Base-by-base conservation (phyloP, 2,888 invertebrate species). In the Anagyrus pseudococci region DNA sequence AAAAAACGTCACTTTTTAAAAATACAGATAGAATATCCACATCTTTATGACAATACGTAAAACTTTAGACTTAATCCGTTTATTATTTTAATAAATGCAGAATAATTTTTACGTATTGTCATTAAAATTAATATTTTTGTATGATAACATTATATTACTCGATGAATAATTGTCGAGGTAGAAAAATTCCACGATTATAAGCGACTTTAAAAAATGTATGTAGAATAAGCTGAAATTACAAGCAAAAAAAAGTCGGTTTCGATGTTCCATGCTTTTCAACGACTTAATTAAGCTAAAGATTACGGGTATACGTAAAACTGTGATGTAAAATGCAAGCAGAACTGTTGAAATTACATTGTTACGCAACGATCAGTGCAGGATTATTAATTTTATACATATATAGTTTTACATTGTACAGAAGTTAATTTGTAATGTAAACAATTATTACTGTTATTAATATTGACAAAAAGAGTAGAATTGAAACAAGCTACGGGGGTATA, bases 281-380 rank as follows among this genome's bases (percentile, higher is more conserved):
- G 40, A 46, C 8, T 54, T 43, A 1, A 40, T 55, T 33, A 50
- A 58, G 41, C 54, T 49, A 49, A 15, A 46, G 13, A 54, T 20
- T 41, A 64, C 13, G 26, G 49, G 37, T 52, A 50, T 46, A 44
- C 54, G 44, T 29, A 46, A 3, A 44, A 47, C 10, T 13, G 17
- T 46, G 17, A 43, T 50, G 26, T 22, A 43, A 29, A 48, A 40
- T 47, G 29, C 29, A 44, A 29, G 47, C 40, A 7, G 10, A 47
- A 58, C n/a, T n/a, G n/a, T 55, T 26, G 41, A 55, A 44, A 37
- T 43, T 62, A 61, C 49, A 29, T 19, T 23, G 49, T 62, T 33
- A 33, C 41, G 25, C 46, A 17, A 55, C 54, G 25, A 63, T 63
- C 58, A 63, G 63, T 63, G 63, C 58, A 46, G 58, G 63, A 49